Percentiles rank a stretch among this genome's conserved stretches.
phyloP scores from a whole-genome alignment of 2,888 invertebrate species.

The Erebia epiphron region DNA sequence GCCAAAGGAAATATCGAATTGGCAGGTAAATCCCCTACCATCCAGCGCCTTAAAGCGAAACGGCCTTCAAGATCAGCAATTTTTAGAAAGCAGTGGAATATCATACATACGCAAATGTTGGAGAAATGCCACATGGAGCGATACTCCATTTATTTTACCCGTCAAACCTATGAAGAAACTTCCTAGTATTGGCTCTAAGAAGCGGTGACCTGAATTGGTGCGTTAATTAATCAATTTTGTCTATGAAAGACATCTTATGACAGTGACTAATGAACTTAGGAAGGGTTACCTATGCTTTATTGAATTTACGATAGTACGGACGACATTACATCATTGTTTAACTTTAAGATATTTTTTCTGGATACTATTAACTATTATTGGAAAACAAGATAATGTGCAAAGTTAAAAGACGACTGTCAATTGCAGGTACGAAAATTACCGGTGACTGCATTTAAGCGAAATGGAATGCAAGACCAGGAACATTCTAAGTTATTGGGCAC shows the following conservation, averaged over 20 bases:
- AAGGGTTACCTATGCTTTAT: constrained; percentile 33
- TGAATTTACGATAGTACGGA: constrained; percentile 28
- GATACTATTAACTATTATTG: not conserved
- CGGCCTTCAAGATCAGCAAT: constrained; percentile 72
- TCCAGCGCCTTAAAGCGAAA: constrained; percentile 71
- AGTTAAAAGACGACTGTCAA: constrained; percentile 57
- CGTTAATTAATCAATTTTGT: constrained; percentile 50
- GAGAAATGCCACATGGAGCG: constrained; percentile 57
- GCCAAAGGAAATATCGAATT: constrained; percentile 33
- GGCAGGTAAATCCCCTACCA: constrained; percentile 67
- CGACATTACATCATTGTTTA: not conserved
- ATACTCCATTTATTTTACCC: constrained; percentile 57
- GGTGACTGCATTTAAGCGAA: constrained; percentile 73
- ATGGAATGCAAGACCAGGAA: constrained; percentile 77
- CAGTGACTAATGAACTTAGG: constrained; percentile 41
- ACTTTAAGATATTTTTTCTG: not conserved
- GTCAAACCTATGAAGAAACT: constrained; percentile 70
- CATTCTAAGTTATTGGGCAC: constrained; percentile 67
- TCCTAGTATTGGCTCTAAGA: constrained; percentile 55
- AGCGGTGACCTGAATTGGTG: constrained; percentile 53
- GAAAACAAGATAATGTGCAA: constrained; percentile 17
- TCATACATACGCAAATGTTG: constrained; percentile 70
- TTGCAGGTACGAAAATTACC: constrained; percentile 75
- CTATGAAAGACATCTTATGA: constrained; percentile 41
- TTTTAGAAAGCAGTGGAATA: constrained; percentile 66